Base-by-base conservation (phyloP, 64 coral and sea anemone species). In the Montipora efflorescens region DNA sequence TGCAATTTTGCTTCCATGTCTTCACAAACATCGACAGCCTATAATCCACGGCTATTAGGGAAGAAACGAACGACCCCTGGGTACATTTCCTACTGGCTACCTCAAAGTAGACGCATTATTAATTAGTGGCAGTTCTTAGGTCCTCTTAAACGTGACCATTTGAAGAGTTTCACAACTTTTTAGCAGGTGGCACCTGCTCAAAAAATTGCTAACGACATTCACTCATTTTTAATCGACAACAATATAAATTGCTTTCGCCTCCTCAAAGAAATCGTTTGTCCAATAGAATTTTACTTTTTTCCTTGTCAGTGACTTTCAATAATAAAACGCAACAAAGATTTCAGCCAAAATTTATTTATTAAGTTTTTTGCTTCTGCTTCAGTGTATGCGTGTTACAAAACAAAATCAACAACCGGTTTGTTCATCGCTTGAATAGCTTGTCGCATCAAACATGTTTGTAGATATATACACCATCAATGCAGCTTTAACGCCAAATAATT, bases 11-110 rank as follows among this genome's bases (percentile, higher is more conserved):
- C 67, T 7, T 21, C 71, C 64, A 86, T 86, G 18, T 86, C 16
- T 67, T 45, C 43, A 16, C 46, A 68, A 69, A 10, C 7, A 57
- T 23, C 61, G 12, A 67, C 45, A 68, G 19, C 46, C 8, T 10
- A 36, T 36, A 46, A 2, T 23, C 66, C 82, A 71, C 64, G 70
- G 47, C 10, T 36, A 18, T 12, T 46, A 16, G 16, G 11, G 53
- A 3, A 57, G 7, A 57, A 71, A 6, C 8, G 66, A 86, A 71
- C 7, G 61, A 86, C 82, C 66, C 45, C 36, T 36, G 44, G 73
- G 66, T 70, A 50, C 68, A 13, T 68, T 47, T 86, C 45, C 64
- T 72, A 86, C 28, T 86, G 62, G 82, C 66, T 86, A 18, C 18
- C 20, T 5, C 4, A 7, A 51, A 86, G 50, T 22, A 57, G 6